Evolutionary conservation across 2,888 invertebrate genomes (phyloP).

Genomic region (Exephanes ischioxanthus): DNA sequence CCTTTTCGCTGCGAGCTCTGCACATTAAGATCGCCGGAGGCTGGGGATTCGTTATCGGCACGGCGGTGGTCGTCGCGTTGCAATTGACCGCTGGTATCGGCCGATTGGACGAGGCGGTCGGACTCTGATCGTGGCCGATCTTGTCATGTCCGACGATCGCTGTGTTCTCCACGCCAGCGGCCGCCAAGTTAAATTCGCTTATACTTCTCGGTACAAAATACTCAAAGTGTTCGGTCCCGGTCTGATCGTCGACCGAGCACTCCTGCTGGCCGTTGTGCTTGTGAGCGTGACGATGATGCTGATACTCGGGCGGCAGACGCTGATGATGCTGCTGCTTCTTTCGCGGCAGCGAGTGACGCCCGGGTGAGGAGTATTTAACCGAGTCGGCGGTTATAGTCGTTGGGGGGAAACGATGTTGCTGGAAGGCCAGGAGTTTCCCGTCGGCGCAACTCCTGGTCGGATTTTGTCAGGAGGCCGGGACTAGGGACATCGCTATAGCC

Average conservation of each 20-base stretch:
- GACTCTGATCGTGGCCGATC: constrained; percentile 66
- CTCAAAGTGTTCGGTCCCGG: constrained; percentile 85
- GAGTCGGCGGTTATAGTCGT: constrained; percentile 58
- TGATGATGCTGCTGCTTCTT: constrained; percentile 82
- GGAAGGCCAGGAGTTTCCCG: constrained; percentile 82
- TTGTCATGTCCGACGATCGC: constrained; percentile 84
- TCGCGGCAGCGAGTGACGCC: constrained; percentile 86
- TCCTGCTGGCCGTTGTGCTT: constrained; percentile 84
- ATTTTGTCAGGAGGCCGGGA: constrained; percentile 86
- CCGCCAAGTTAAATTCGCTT: constrained; percentile 92
- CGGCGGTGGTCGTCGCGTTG: constrained; percentile 71
- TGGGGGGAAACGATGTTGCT: constrained; percentile 72
- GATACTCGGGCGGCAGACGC: constrained; percentile 85
- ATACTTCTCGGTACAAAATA: constrained; percentile 94
- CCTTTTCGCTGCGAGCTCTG: constrained; percentile 89
- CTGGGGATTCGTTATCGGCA: constrained; percentile 72
- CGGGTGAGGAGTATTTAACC: constrained; percentile 83
- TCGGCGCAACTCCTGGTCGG: constrained; percentile 85
- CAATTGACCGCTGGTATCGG: constrained; percentile 76
- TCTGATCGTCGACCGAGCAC: constrained; percentile 84
- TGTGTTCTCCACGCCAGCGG: constrained; percentile 87
- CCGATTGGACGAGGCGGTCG: constrained; percentile 75
- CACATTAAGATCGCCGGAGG: constrained; percentile 70
- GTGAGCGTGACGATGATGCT: constrained; percentile 80
- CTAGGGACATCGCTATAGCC: constrained; percentile 85